A percentile compares a stretch with the other conserved stretches of the same genome.
Conservation (phyloP, 2,113 vertebrate genomes). For the Pelusios castaneus region DNA sequence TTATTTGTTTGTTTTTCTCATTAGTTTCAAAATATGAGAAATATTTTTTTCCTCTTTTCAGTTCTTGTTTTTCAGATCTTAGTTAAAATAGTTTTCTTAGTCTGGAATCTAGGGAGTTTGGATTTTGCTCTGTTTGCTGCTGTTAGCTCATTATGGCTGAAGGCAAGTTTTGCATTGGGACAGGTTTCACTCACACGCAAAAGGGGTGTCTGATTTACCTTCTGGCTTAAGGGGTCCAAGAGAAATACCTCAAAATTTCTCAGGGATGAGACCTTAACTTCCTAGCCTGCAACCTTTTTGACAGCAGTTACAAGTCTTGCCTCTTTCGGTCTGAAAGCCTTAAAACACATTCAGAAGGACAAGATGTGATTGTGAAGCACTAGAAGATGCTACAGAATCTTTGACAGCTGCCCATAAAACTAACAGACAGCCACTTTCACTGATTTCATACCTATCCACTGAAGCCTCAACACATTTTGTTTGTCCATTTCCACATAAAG, state of each 20-base stretch:
- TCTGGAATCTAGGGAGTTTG: not conserved
- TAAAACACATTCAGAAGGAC: not conserved
- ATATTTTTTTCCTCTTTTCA: not conserved
- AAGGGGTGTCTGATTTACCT: not conserved
- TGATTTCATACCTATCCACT: not conserved
- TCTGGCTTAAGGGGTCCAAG: not conserved
- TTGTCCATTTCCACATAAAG: not conserved
- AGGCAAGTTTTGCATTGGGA: not conserved
- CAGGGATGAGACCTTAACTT: rapidly evolving
- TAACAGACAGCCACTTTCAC: not conserved
- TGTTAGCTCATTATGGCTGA: not conserved
- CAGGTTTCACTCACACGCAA: not conserved
- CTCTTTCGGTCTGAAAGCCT: not conserved
- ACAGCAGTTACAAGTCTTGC: not conserved
- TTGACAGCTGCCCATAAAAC: not conserved
- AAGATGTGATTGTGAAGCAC: not conserved
- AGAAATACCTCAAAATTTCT: not conserved
- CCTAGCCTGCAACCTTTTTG: not conserved
- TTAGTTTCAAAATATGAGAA: not conserved
- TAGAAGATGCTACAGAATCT: not conserved
- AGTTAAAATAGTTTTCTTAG: not conserved
- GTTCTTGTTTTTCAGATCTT: not conserved
- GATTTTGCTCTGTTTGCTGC: not conserved
- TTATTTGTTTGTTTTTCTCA: not conserved
- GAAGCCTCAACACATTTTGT: not conserved